Percentiles rank a stretch among this genome's conserved stretches.
These are phyloP conservation scores for Sternotherus odoratus DNA, from an alignment of 2,797 vertebrate species.

Conservation along the genomic window DNA sequence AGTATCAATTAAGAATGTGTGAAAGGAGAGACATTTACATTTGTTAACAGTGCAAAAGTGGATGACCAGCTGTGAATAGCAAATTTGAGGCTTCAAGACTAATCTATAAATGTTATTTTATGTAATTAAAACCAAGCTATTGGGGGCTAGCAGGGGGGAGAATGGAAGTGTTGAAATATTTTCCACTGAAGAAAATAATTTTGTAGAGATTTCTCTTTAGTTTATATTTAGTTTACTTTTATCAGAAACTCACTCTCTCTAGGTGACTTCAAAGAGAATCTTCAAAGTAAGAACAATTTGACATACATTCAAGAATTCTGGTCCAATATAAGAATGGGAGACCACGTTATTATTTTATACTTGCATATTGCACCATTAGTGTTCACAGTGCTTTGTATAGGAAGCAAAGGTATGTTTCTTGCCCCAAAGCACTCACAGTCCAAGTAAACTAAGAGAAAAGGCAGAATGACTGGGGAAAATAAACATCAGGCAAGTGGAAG, in stretches of 20 bases:
- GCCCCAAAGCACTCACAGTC: neutral
- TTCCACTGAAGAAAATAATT: neutral
- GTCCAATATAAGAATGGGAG: neutral
- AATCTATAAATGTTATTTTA: constrained; percentile 58
- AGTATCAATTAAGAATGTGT: constrained; percentile 82
- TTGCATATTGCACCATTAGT: neutral
- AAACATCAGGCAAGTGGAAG: neutral
- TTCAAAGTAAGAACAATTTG: neutral
- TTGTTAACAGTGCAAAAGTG: constrained; percentile 74
- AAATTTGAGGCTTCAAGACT: constrained; percentile 51
- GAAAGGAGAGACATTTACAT: constrained; percentile 78
- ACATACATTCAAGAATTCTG: neutral
- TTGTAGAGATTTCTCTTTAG: neutral
- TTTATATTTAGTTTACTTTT: neutral
- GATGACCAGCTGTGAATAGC: constrained; percentile 61
- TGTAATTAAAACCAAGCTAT: constrained; percentile 52
- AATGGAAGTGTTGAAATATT: neutral
- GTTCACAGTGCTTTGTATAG: neutral
- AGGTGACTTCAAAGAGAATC: neutral
- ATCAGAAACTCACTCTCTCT: neutral
- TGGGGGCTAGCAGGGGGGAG: neutral
- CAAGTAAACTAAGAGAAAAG: neutral
- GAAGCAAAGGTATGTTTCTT: neutral
- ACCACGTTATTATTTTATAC: neutral
- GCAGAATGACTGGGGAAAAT: neutral